Evolutionary conservation across 2,888 invertebrate species (phyloP), one percentile per base, ranked within the genome.

Genomic region (Achlya flavicornis): DNA sequence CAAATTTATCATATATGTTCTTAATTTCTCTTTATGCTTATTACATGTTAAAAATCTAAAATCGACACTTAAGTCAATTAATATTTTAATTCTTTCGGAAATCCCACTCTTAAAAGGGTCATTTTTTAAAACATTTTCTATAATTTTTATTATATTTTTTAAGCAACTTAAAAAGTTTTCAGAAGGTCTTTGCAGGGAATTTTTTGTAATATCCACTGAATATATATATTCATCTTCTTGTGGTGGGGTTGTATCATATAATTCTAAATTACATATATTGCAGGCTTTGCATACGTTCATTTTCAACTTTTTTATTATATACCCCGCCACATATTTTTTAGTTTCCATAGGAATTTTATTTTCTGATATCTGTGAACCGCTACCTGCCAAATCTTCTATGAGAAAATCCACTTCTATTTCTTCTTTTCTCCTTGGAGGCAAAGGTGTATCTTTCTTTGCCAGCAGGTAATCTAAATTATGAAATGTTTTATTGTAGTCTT

Each of bases 321-420:
- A 57, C 26, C 57, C 57, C 8, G 57, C 26, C 57, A 57, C 57
- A 57, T 57, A 57, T 57, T 26, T 57, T 19, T 57, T 57, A 0
- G 57, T 26, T 26, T 57, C 57, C 26, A n/a, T 5, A 26, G 10
- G 4, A 16, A 26, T 57, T 16, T 16, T 57, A 26, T 57, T 57
- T 57, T 43, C 43, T n/a, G 14, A 14, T 46, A 7, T 10, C 7
- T 38, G 38, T 38, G 38, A 38, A 46, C 43, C 43, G n/a, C 43
- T 46, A 12, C 43, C 43, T 46, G 14, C 57, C 19, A 57, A 57
- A 19, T 26, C 11, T 57, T 57, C 26, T 57, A 57, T 57, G 4
- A 57, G 19, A 57, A 26, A 19, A 57, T 57, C 57, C 1, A 57
- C 57, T 3, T 57, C 26, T 57, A 8, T 57, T 57, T 16, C 57